Base-by-base conservation (phyloP, 2,888 invertebrate species). In the Melipona bicolor region DNA sequence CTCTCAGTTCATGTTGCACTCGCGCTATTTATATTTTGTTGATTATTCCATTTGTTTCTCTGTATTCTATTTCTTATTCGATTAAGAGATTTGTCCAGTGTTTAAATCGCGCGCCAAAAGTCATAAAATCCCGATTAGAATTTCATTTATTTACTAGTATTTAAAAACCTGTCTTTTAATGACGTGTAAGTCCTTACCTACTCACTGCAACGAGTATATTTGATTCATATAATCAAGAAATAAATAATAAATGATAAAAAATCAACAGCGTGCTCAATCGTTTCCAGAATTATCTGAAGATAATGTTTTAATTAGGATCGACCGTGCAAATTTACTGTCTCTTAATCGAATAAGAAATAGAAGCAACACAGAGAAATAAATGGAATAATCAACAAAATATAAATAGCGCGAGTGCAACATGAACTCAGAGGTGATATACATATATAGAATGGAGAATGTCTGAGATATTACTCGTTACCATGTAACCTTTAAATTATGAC, bases 81-180 rank as follows among this genome's bases (percentile, higher is more conserved):
- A 72, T 71, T 65, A 50, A 86, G 89, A 78, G 83, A 87, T 89
- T 83, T 74, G 13, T 79, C 61, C 68, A 77, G 43, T 43, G 43
- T 65, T 65, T 27, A 15, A 69, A 61, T 36, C 6, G 11, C 24
- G 36, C 24, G 36, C 17, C 13, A 52, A 36, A 62, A 73, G 21
- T 62, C n/a, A 19, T 17, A 49, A 62, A 19, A 62, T 21, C 19
- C 21, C 21, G 21, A 19, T 52, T n/a, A 27, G 27, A 43, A 43
- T 43, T 43, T 43, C 43, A 9, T 43, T 43, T 43, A 43, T 43
- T 43, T 9, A 43, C 36, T 9, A 1, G 36, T 9, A 43, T 43
- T 43, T 43, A 1, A 43, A 43, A 43, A 79, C 52, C 75, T 19
- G 54, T 75, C 68, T 2, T 9, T 17, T n/a, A 75, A 75, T 27